Conservation (phyloP, 1,140 invertebrate genomes). For the Thaumetopoea pityocampa region DNA sequence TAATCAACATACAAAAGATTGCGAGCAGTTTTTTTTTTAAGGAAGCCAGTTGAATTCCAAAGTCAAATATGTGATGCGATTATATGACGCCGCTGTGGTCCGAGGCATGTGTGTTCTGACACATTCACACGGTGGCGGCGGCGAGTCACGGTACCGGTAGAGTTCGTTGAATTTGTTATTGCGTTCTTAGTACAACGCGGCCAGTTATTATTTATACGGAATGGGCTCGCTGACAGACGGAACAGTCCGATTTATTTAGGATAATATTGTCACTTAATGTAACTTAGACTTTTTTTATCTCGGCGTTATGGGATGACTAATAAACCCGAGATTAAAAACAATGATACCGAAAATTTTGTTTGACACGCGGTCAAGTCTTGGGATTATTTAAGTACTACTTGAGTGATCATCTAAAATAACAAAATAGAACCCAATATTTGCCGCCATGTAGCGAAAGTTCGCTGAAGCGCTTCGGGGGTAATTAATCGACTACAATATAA, state of each 20-base stretch:
- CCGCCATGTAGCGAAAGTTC: too few species aligned
- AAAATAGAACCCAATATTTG: too few species aligned
- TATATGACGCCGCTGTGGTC: slow-evolving; percentile 54
- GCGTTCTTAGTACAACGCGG: slow-evolving; percentile 63
- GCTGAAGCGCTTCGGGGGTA: too few species aligned
- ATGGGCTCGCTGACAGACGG: slow-evolving; percentile 60
- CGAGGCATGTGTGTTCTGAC: slow-evolving; percentile 48
- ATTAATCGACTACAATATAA: too few species aligned
- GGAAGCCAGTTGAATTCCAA: slow-evolving; percentile 44
- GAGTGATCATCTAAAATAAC: too few species aligned
- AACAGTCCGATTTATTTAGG: slow-evolving; percentile 50
- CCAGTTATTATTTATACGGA: slow-evolving; percentile 66
- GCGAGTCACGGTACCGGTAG: slow-evolving; percentile 69
- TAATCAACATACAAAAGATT: slow-evolving; percentile 21
- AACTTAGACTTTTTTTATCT: slow-evolving; percentile 18
- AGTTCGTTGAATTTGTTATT: slow-evolving; percentile 75
- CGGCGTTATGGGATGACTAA: slow-evolving; percentile 15
- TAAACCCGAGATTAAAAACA: slow-evolving; percentile 7
- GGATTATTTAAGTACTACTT: too few species aligned
- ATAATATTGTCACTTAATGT: slow-evolving; percentile 15
- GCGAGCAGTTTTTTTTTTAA: slow-evolving; percentile 40
- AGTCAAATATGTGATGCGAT: slow-evolving; percentile 53
- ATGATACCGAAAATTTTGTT: slow-evolving; percentile 12
- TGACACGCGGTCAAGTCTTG: neutral
- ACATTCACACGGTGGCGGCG: slow-evolving; percentile 69